Percentiles rank a stretch among this genome's conserved stretches.
Evolutionary conservation across 2,113 vertebrate genomes (phyloP).

Genomic region (Sminthopsis crassicaudata): DNA sequence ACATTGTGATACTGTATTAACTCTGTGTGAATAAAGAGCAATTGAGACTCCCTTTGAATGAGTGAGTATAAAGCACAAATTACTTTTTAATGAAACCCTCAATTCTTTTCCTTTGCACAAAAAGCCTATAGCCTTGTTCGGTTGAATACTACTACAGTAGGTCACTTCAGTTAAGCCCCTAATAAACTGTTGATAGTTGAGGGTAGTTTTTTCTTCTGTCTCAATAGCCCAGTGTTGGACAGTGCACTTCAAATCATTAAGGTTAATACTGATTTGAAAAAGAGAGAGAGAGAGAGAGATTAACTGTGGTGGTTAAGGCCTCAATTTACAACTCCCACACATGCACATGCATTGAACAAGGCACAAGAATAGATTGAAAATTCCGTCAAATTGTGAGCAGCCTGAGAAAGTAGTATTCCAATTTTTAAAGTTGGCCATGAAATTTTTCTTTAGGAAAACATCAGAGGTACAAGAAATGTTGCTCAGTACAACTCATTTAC

Average conservation of each 20-base stretch:
- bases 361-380: slow-evolving; percentile 69
- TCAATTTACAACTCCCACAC: slow-evolving; percentile 68
- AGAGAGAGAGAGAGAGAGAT: slow-evolving; percentile 65
- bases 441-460: neutral
- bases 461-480: slow-evolving; percentile 52
- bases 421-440: slow-evolving; percentile 44
- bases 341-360: slow-evolving; percentile 48
- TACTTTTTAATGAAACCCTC: slow-evolving; percentile 87
- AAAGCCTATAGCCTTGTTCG: slow-evolving; percentile 79
- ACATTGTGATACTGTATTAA: slow-evolving; percentile 85
- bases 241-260: slow-evolving; percentile 78
- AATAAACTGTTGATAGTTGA: slow-evolving; percentile 82
- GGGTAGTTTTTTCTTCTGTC: slow-evolving; percentile 75
- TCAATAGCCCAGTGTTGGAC: slow-evolving; percentile 79
- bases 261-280: slow-evolving; percentile 79
- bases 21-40: slow-evolving; percentile 84
- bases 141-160: slow-evolving; percentile 81
- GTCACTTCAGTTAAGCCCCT: slow-evolving; percentile 83
- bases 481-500: slow-evolving; percentile 30
- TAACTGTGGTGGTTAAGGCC: slow-evolving; percentile 72
- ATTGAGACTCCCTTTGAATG: slow-evolving; percentile 83
- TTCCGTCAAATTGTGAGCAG: slow-evolving; percentile 49
- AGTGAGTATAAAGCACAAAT: slow-evolving; percentile 86
- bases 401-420: slow-evolving; percentile 48
- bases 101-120: slow-evolving; percentile 81